Percentiles rank a stretch among this genome's conserved stretches.
phyloP scores from a whole-genome alignment of 2,113 vertebrate species.

The Atlantisia rogersi region DNA sequence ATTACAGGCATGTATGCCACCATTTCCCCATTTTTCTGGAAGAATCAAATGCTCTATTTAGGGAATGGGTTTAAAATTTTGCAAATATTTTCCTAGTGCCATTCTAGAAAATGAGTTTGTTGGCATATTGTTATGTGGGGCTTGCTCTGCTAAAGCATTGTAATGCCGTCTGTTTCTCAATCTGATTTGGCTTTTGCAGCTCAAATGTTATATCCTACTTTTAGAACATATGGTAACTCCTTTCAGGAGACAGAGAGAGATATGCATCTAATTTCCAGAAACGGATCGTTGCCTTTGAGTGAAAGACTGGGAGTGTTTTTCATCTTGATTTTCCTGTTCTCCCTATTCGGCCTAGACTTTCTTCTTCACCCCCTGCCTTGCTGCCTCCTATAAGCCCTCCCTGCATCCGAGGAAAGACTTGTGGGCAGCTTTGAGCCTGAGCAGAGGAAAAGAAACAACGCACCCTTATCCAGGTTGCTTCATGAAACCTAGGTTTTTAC shows the following conservation, averaged over 20 bases:
- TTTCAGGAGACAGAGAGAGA: conserved; percentile 21
- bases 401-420: not conserved
- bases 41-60: conserved; percentile 69
- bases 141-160: conserved; percentile 73
- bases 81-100: conserved; percentile 78
- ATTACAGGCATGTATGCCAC: not conserved
- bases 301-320: conserved; percentile 2
- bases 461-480: not conserved
- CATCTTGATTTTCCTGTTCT: not conserved
- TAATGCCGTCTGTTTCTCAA: conserved; percentile 76
- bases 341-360: not conserved
- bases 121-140: conserved; percentile 72
- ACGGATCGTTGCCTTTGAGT: conserved; percentile 8
- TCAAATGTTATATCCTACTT: conserved; percentile 72
- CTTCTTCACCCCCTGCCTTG: not conserved
- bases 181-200: conserved; percentile 74
- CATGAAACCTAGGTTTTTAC: not conserved
- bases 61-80: conserved; percentile 69
- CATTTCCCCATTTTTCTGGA: not conserved
- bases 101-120: conserved; percentile 72
- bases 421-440: not conserved
- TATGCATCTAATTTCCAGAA: conserved; percentile 49
- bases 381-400: not conserved
- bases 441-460: not conserved
- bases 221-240: conserved; percentile 63